Evolutionary conservation across 2,888 invertebrate species (phyloP), one percentile per base, ranked within the genome.

Genomic region (Epirrhoe tristata): DNA sequence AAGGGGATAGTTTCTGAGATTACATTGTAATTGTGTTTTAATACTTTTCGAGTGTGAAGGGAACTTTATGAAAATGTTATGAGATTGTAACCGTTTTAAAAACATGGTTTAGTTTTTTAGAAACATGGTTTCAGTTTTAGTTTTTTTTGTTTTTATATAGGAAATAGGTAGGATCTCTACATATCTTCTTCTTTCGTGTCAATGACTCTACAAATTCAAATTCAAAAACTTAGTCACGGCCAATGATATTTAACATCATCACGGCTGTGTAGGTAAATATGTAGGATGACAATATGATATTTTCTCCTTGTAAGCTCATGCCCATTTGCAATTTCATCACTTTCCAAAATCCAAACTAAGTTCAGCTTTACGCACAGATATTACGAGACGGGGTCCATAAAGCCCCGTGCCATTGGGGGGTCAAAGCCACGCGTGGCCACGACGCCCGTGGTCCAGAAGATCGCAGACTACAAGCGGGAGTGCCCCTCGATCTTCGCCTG

Each of bases 401-500:
- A 98, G 92, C 99, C 99, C 50, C 96, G 99, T 70, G 99, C 99
- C 76, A 99, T 99, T 87, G 99, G 99, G 70, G 99, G 99, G 71
- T 98, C 98, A 64, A 99, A 99, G 90, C 99, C 99, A 10, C 95
- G 99, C 77, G 99, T 98, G 67, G 98, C 98, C 70, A 98, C 98
- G 59, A 97, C 97, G 62, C 97, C 97, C 51, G 99, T 99, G 74
- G 99, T 99, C 75, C 96, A 96, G 90, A 98, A 98, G 94, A 98
- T 99, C 80, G 98, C 99, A 63, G 97, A 98, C 87, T 99, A 98
- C 95, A 99, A 99, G 93, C 94, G 98, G 61, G 99, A 99, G 89
- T 99, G 99, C 90, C 99, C 99, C 43, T 98, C 98, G 79, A 99
- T 99, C 91, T 99, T 99, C 94, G 99, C 99, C 57, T 99, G 99